Conservation (phyloP, 2,888 invertebrate genomes). For the Oxycera nigricornis region DNA sequence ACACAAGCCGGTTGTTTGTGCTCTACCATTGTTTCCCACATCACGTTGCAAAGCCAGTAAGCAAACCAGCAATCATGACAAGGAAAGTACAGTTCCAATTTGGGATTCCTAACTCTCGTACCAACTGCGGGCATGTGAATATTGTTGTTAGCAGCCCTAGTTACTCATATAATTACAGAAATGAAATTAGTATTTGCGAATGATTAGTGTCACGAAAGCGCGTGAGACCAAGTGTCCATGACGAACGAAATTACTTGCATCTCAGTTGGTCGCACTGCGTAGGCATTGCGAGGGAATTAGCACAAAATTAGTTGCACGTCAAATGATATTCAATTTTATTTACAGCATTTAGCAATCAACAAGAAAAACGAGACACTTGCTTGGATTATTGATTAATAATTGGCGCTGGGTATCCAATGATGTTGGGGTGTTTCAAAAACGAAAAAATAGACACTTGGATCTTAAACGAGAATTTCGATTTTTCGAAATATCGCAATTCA, state of each 20-base stretch:
- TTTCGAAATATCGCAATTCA: too few species aligned
- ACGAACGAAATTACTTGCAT: conserved; percentile 27
- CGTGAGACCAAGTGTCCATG: conserved; percentile 33
- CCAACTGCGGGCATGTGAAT: background rate
- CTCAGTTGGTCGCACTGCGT: background rate
- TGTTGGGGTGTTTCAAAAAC: too few species aligned
- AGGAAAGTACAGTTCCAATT: background rate
- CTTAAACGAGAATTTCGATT: too few species aligned
- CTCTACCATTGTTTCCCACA: too few species aligned
- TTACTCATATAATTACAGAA: conserved; percentile 20
- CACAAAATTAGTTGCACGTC: background rate
- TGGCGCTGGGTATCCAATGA: background rate
- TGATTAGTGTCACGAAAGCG: conserved; percentile 29
- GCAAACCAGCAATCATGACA: background rate
- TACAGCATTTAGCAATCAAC: conserved; percentile 5
- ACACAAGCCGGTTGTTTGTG: too few species aligned
- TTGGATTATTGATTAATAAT: conserved; percentile 17
- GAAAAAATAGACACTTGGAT: too few species aligned
- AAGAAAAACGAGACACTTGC: background rate
- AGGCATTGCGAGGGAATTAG: background rate
- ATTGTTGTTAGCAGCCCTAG: conserved; percentile 30
- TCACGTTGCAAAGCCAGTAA: too few species aligned
- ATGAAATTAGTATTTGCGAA: background rate
- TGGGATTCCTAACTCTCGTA: background rate
- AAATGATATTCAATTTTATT: background rate